phyloP scores from a whole-genome alignment of 2,888 invertebrate species.

The Anaspis maculata region DNA sequence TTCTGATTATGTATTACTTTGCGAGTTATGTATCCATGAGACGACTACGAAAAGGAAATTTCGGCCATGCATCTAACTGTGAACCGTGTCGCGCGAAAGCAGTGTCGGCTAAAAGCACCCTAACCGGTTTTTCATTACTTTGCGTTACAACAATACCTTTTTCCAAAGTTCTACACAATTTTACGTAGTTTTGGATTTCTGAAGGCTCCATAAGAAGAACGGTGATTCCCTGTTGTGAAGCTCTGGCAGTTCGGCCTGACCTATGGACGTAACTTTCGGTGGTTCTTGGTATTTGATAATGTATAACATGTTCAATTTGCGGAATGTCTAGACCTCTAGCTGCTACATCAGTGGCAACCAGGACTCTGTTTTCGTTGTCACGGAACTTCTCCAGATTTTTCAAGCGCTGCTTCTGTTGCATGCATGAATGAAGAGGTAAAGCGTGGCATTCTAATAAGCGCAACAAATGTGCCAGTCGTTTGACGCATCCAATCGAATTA shows the following conservation, averaged over 20 bases:
- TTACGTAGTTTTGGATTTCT: slow-evolving; percentile 71
- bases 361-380: slow-evolving; percentile 59
- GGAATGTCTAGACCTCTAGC: slow-evolving; percentile 95
- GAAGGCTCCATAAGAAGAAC: slow-evolving; percentile 85
- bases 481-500: slow-evolving; percentile 89
- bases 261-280: slow-evolving; percentile 96
- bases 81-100: too few species aligned
- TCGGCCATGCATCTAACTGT: too few species aligned
- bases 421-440: slow-evolving; percentile 74
- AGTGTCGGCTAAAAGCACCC: too few species aligned
- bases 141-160: too few species aligned
- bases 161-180: slow-evolving; percentile 75
- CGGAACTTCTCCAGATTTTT: slow-evolving; percentile 87
- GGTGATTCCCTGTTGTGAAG: slow-evolving; percentile 79
- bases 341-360: slow-evolving; percentile 95
- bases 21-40: too few species aligned
- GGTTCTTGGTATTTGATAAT: slow-evolving; percentile 91
- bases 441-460: slow-evolving; percentile 63
- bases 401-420: slow-evolving; percentile 90
- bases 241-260: slow-evolving; percentile 93
- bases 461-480: slow-evolving; percentile 63
- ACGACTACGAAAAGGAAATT: too few species aligned
- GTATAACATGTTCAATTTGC: slow-evolving; percentile 87
- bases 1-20: too few species aligned
- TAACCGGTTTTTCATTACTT: too few species aligned